Conservation (phyloP, 1,140 invertebrate genomes). For the Pollicipes pollicipes region DNA sequence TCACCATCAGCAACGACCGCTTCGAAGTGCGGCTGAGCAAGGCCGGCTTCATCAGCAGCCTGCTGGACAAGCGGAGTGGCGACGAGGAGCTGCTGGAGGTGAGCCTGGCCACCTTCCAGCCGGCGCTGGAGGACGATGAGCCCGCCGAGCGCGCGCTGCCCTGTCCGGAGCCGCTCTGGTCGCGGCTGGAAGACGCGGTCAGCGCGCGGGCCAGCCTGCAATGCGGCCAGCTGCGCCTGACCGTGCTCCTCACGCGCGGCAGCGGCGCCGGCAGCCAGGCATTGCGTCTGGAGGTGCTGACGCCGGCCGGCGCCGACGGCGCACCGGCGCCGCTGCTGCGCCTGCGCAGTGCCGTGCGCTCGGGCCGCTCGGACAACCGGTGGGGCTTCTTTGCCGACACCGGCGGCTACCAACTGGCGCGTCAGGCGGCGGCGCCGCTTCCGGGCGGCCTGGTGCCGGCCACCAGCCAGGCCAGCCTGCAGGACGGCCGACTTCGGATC, state of each 20-base stretch:
- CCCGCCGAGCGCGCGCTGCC: constrained; percentile 9
- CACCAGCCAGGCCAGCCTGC: constrained; percentile 60
- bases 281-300: constrained; percentile 54
- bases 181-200: constrained; percentile 57
- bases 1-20: not conserved
- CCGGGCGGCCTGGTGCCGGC: constrained; percentile 80
- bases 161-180: constrained; percentile 12
- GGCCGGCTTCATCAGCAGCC: not conserved
- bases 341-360: constrained; percentile 69
- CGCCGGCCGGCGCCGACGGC: constrained; percentile 50
- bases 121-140: not conserved
- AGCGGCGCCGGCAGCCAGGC: constrained; percentile 42
- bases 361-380: constrained; percentile 31
- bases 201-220: constrained; percentile 61
- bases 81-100: not conserved
- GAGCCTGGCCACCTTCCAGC: not conserved
- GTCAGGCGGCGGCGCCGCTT: constrained; percentile 51
- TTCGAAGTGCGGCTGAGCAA: not conserved
- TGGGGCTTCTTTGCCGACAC: constrained; percentile 69
- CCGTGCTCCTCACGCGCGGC: constrained; percentile 46
- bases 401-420: constrained; percentile 84
- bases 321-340: constrained; percentile 81
- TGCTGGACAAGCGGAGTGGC: not conserved
- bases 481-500: constrained; percentile 41
- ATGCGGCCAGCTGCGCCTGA: constrained; percentile 56